These are phyloP conservation scores for Brachionus angularis DNA, from an alignment of 1,140 invertebrate genomes.

Conservation along the genomic window DNA sequence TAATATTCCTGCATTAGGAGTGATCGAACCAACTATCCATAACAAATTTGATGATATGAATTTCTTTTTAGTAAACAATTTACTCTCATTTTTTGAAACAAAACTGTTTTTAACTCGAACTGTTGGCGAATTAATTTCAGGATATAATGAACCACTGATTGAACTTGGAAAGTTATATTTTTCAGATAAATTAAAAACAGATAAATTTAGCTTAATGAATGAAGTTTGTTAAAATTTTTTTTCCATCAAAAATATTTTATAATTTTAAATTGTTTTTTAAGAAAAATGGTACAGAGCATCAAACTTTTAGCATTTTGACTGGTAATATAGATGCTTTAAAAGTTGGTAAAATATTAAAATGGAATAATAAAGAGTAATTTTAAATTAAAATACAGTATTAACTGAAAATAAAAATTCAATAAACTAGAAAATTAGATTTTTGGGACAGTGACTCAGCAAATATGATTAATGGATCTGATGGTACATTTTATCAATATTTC, in stretches of 20 bases:
- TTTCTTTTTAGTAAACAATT: not conserved
- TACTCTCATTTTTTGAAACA: not conserved
- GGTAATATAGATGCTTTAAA: not conserved
- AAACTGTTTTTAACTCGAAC: slow-evolving; percentile 7
- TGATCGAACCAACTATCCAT: too few relatives aligned
- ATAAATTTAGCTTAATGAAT: slow-evolving; percentile 36
- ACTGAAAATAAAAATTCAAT: not conserved
- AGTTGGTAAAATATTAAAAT: not conserved
- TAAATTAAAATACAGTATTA: not conserved
- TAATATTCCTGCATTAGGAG: slow-evolving; percentile 1
- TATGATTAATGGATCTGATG: slow-evolving; percentile 7
- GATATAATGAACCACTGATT: slow-evolving; percentile 17
- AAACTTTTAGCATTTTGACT: not conserved
- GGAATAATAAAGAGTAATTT: slow-evolving; percentile 17
- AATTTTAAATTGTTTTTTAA: not conserved
- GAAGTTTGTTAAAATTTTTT: not conserved
- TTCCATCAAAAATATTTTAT: not conserved
- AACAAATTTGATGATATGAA: too few relatives aligned
- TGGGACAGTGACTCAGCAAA: not conserved
- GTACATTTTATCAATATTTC: slow-evolving; percentile 4
- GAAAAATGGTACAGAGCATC: slow-evolving; percentile 18
- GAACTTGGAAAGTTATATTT: not conserved
- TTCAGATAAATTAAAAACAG: not conserved
- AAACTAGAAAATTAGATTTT: slow-evolving; percentile 5
- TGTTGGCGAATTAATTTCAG: slow-evolving; percentile 4